Percentiles rank a stretch among this genome's conserved stretches.
These are phyloP conservation scores for Catocala fraxini DNA, from an alignment of 2,888 invertebrate genomes.

Conservation along the genomic window DNA sequence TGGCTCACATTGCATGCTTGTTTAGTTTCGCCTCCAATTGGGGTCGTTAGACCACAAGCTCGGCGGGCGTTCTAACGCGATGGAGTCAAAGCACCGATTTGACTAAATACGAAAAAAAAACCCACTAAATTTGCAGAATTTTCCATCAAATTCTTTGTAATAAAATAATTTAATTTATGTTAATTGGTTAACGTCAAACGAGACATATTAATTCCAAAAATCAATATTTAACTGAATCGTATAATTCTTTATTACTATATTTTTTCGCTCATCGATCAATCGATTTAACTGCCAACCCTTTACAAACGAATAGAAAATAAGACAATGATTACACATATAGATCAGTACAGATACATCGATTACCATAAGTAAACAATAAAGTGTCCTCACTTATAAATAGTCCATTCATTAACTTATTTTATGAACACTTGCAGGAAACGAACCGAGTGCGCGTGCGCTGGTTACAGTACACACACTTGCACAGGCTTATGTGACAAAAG, in stretches of 20 bases:
- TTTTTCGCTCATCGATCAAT: too few relatives aligned
- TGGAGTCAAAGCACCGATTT: too few relatives aligned
- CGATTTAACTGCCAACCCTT: constrained; percentile 1
- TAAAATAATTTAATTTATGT: too few relatives aligned
- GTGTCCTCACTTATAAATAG: constrained; percentile 44
- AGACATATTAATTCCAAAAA: background rate
- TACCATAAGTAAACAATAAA: constrained; percentile 46
- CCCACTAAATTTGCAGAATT: too few relatives aligned
- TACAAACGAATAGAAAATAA: constrained; percentile 15
- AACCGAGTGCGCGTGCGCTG: constrained; percentile 23
- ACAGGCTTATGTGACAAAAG: background rate
- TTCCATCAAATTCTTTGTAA: too few relatives aligned
- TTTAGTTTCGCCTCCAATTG: too few relatives aligned
- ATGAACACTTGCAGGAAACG: constrained; percentile 34
- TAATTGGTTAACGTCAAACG: too few relatives aligned
- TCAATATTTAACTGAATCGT: background rate
- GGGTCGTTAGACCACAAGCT: too few relatives aligned
- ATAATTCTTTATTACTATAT: too few relatives aligned
- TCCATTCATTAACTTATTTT: constrained; percentile 37
- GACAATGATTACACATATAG: constrained; percentile 26
- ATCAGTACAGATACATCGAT: constrained; percentile 45
- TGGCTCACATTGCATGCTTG: too few relatives aligned
- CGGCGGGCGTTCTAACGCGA: too few relatives aligned
- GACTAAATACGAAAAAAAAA: too few relatives aligned
- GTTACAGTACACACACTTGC: constrained; percentile 2